A percentile compares a stretch with the other conserved stretches of the same genome.
Conservation (phyloP, 2,113 vertebrate species). For the Cheirogaleus medius region DNA sequence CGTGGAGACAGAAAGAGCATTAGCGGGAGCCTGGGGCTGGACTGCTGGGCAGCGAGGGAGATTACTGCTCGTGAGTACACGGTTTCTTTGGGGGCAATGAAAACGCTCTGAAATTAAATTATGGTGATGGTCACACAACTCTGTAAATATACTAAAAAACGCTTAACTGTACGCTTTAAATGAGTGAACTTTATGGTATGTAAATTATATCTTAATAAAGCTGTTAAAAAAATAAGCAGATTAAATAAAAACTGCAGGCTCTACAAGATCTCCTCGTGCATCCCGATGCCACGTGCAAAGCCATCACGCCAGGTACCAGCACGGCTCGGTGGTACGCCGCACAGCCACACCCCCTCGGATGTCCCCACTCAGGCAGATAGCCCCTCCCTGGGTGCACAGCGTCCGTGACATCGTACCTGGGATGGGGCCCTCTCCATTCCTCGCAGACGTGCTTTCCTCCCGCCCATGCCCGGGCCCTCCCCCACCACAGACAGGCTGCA, state of each 20-base stretch:
- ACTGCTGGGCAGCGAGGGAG: neutral
- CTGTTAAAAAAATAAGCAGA: neutral
- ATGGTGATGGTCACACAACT: neutral
- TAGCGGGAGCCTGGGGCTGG: accelerated
- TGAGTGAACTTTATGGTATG: neutral
- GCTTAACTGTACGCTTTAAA: neutral
- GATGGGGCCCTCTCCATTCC: neutral
- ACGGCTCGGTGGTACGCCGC: accelerated
- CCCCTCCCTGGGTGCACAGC: accelerated
- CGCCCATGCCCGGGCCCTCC: neutral
- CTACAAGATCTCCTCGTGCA: neutral
- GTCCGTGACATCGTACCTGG: neutral
- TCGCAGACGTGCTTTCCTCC: neutral
- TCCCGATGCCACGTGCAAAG: accelerated
- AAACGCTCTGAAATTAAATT: neutral
- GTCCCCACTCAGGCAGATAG: neutral
- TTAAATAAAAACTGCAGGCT: neutral
- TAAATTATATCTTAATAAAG: neutral
- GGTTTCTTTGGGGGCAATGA: neutral
- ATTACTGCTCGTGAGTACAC: neutral
- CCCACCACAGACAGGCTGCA: neutral
- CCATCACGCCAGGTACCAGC: too few species aligned
- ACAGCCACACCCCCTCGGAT: accelerated
- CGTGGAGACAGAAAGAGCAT: neutral
- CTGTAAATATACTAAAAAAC: neutral